Conservation (phyloP, 2,113 vertebrate genomes). For the Rhinichthys klamathensis region DNA sequence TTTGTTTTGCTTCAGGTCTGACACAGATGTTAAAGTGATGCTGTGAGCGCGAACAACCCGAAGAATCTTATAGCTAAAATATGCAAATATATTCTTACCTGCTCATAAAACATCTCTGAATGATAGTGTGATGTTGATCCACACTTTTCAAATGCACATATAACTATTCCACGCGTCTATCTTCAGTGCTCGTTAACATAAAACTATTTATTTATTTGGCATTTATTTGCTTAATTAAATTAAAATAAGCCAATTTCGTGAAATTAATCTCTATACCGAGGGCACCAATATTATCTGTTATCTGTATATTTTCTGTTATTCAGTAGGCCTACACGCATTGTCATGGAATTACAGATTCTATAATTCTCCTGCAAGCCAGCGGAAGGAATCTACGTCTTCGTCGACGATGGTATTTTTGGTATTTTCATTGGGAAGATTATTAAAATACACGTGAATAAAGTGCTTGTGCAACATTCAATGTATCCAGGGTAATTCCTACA, state of each 20-base stretch:
- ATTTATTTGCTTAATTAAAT: not conserved
- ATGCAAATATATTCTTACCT: not conserved
- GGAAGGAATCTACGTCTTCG: not conserved
- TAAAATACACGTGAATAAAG: not conserved
- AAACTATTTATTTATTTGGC: too few relatives aligned
- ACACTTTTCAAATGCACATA: not conserved
- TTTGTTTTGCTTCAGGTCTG: not conserved
- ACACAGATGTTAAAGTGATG: not conserved
- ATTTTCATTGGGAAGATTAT: not conserved
- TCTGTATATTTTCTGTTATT: not conserved
- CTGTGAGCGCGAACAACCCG: not conserved
- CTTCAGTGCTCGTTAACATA: not conserved
- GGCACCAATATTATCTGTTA: not conserved
- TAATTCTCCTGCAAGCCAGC: not conserved
- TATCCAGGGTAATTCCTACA: not conserved
- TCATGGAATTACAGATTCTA: not conserved
- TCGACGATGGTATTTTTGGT: too few relatives aligned
- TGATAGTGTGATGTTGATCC: too few relatives aligned
- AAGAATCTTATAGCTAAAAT: not conserved
- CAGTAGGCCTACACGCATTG: not conserved
- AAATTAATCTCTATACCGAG: not conserved
- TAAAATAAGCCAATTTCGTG: not conserved
- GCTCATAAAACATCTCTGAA: not conserved
- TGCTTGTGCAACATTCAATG: too few relatives aligned
- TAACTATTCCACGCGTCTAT: not conserved